Base-by-base conservation (phyloP, 2,888 invertebrate species). In the Aethes cnicana region DNA sequence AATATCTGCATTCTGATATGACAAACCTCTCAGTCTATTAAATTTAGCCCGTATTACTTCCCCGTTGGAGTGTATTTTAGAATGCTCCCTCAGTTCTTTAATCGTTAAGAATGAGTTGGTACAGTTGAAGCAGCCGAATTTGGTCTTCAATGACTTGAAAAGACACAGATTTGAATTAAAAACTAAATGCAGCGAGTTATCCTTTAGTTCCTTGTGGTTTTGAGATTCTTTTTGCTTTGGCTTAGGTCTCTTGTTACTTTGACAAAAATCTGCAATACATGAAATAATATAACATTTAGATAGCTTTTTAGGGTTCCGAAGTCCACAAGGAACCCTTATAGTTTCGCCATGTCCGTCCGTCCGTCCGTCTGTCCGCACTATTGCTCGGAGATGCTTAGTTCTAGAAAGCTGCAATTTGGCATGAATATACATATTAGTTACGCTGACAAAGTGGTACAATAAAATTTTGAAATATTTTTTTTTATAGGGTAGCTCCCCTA, bases 101-200 rank as follows among this genome's bases (percentile, higher is more conserved):
- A 54, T 37, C 4, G 30, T 37, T 1, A 37, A 16, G n/a, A 47
- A 56, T 5, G 41, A 18, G 2, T 46, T 47, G 6, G 18, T 32
- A 20, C 56, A 56, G 9, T 26, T n/a, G 14, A 50, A 41, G 18
- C 56, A 56, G n/a, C 36, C 28, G 9, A 42, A 50, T 25, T 36
- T 47, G 16, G 47, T 49, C 8, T 44, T 49, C 4, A 53, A 42
- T 5, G 49, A 44, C 26, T 30, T 49, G 23, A 56, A 56, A 6
- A 55, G 9, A 5, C 47, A 53, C 2, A 52, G 9, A 7, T 53
- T 53, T 8, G 55, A 53, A 37, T 55, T 55, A 2, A 44, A 39
- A n/a, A 55, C 8, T 8, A 53, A 11, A 3, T 41, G 39, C 11
- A 53, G 16, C 1, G 55, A 53, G 21, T 53, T 55, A 1, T 47